Percentiles rank a stretch among this genome's conserved stretches.
Conservation (phyloP, 2,797 vertebrate genomes). For the Gorsachius magnificus region DNA sequence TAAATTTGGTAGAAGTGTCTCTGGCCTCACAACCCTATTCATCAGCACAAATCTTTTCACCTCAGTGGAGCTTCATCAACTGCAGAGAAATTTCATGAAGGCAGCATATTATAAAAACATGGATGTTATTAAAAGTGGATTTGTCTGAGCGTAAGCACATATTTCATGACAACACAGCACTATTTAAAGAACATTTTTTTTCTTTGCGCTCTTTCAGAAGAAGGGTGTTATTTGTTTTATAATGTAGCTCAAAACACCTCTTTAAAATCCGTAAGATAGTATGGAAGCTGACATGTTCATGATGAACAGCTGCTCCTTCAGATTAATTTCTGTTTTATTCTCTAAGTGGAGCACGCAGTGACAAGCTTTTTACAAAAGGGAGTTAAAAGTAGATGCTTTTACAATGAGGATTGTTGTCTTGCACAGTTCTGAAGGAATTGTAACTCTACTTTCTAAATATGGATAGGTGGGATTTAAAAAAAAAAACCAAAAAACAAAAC, state of each 20-base stretch:
- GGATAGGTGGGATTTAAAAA: neutral
- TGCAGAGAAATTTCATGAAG: neutral
- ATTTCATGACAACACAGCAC: neutral
- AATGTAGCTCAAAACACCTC: neutral
- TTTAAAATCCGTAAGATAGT: neutral
- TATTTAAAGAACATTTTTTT: neutral
- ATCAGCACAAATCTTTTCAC: neutral
- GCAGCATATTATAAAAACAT: neutral
- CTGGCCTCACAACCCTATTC: neutral
- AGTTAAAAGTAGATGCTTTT: neutral
- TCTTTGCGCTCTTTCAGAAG: neutral
- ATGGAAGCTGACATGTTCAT: neutral
- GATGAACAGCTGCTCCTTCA: neutral
- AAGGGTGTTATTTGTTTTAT: neutral
- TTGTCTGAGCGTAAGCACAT: neutral
- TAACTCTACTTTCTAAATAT: neutral
- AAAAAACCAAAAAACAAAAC: neutral
- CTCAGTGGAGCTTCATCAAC: neutral
- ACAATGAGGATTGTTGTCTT: neutral
- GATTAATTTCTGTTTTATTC: constrained; percentile 15
- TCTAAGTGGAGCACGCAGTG: neutral
- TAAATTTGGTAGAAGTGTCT: neutral
- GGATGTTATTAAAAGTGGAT: neutral
- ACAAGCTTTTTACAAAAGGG: constrained; percentile 5
- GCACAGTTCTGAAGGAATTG: neutral